Conservation (phyloP, 2,113 vertebrate species). For the Microcebus jonahi region DNA sequence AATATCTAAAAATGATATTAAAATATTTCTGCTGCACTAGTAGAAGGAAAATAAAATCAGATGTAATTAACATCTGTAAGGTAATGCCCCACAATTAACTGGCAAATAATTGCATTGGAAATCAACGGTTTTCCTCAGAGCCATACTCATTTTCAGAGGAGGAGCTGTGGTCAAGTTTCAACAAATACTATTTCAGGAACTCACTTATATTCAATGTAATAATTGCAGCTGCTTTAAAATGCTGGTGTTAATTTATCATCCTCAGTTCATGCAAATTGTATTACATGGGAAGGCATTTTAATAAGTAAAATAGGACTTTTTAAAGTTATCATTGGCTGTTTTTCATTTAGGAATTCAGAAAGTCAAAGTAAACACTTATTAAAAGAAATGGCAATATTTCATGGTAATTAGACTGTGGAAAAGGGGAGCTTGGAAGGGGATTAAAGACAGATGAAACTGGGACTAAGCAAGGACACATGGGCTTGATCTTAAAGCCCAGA, state of each 20-base stretch:
- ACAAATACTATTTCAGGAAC: not conserved
- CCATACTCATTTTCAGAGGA: not conserved
- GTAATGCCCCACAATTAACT: not conserved
- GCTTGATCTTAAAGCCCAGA: not conserved
- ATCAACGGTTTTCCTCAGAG: not conserved
- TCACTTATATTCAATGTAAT: not conserved
- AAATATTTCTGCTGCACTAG: not conserved
- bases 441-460: not conserved
- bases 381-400: not conserved
- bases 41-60: not conserved
- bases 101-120: not conserved
- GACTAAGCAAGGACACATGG: not conserved
- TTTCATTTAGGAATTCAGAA: slow-evolving; percentile 12
- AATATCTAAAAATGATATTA: not conserved
- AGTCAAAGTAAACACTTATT: not conserved
- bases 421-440: no score
- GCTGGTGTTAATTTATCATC: not conserved
- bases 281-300: not conserved
- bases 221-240: not conserved
- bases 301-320: not conserved
- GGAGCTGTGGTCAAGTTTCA: not conserved
- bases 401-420: not conserved
- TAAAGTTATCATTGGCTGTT: not conserved
- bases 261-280: not conserved
- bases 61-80: not conserved